Evolutionary conservation across 2,797 vertebrate species (phyloP).

Genomic region (Sphaeramia orbicularis): DNA sequence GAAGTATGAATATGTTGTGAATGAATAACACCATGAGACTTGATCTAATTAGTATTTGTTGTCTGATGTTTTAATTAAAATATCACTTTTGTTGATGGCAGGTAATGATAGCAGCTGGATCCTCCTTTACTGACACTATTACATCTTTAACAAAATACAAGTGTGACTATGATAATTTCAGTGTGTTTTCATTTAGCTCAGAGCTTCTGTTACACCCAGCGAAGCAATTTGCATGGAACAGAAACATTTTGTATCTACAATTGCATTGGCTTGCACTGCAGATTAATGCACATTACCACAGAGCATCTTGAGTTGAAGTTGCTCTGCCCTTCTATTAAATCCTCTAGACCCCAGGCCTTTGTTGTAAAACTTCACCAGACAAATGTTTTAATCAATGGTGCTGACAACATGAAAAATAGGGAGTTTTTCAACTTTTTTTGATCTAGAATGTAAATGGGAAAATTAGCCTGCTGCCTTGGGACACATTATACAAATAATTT

Average conservation of each 20-base stretch:
- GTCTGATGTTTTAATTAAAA: conserved; percentile 9
- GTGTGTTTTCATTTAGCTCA: conserved; percentile 22
- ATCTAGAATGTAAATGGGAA: conserved; percentile 23
- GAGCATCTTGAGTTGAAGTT: conserved; percentile 20
- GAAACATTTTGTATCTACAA: conserved; percentile 14
- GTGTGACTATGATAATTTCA: conserved; percentile 2
- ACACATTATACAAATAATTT: conserved; percentile 12
- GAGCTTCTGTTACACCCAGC: conserved; percentile 5
- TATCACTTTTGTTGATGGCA: not conserved
- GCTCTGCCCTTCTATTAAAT: not conserved
- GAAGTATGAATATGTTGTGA: not conserved
- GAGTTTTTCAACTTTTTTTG: conserved; percentile 9
- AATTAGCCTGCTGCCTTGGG: not conserved
- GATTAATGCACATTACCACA: conserved; percentile 30
- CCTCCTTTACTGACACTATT: conserved; percentile 1
- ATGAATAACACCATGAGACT: not conserved
- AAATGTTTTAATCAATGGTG: conserved; percentile 36
- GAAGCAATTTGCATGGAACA: conserved; percentile 7
- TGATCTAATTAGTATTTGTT: not conserved
- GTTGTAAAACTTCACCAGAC: conserved; percentile 9
- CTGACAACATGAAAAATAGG: conserved; percentile 24
- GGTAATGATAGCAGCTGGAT: conserved; percentile 6
- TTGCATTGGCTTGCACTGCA: conserved; percentile 1
- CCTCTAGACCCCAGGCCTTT: not conserved
- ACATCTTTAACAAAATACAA: not conserved